Evolutionary conservation across 1,140 invertebrate genomes (phyloP).

Genomic region (Drosophila elegans): DNA sequence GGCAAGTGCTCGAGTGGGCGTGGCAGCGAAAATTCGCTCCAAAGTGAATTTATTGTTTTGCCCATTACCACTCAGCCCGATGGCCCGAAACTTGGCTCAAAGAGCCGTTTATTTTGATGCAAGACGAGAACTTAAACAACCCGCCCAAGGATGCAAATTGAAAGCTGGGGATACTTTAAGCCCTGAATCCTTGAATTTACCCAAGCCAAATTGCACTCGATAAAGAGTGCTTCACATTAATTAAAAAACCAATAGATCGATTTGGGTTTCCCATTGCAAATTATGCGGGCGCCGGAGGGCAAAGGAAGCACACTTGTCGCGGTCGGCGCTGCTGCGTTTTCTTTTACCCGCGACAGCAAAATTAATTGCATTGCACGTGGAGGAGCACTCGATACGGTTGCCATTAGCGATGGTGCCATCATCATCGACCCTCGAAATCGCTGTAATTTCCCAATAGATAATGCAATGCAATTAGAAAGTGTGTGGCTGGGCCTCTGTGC

Average conservation of each 20-base stretch:
- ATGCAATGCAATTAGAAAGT: conserved; percentile 78
- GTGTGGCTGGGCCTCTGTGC: conserved; percentile 16
- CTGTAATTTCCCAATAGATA: conserved; percentile 70
- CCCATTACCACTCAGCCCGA: conserved; percentile 52
- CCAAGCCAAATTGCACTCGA: conserved; percentile 29
- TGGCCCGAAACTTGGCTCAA: conserved; percentile 46
- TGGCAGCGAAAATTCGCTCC: conserved; percentile 47
- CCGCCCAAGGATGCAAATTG: conserved; percentile 44
- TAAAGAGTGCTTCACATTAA: conserved; percentile 52
- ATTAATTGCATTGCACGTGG: conserved; percentile 66
- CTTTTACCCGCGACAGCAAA: conserved; percentile 39
- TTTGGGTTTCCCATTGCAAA: conserved; percentile 9
- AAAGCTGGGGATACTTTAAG: conserved; percentile 30
- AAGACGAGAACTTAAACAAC: conserved; percentile 34
- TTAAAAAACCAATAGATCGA: conserved; percentile 43
- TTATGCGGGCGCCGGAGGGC: conserved; percentile 16
- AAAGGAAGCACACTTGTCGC: conserved; percentile 11
- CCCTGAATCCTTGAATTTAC: conserved; percentile 2
- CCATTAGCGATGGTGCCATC: conserved; percentile 46
- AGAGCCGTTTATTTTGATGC: conserved; percentile 58
- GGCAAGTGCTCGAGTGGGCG: conserved; percentile 44
- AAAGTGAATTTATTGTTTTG: conserved; percentile 68
- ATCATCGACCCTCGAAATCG: conserved; percentile 43
- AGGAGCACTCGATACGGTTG: conserved; percentile 42
- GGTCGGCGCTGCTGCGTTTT: conserved; percentile 20